phyloP scores from a whole-genome alignment of 2,888 invertebrate species.

The Lydus trimaculatus region DNA sequence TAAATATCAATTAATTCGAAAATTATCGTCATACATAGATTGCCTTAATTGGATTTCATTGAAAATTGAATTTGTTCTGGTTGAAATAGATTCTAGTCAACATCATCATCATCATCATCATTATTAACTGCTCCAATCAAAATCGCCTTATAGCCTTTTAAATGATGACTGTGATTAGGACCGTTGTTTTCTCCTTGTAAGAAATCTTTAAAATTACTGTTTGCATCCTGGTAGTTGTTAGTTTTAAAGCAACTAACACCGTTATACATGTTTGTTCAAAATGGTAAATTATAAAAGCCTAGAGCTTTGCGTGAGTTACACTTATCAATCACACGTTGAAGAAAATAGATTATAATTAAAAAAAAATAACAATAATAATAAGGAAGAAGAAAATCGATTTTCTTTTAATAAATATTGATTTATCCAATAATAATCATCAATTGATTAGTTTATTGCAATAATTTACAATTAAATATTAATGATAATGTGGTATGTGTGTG shows the following conservation, averaged over 20 bases:
- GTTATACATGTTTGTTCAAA: slow-evolving; percentile 3
- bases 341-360: background rate
- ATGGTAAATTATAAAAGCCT: background rate
- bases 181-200: background rate
- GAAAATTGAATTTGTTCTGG: background rate
- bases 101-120: background rate
- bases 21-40: background rate
- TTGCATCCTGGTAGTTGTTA: slow-evolving; percentile 5
- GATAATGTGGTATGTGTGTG: background rate
- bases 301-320: slow-evolving; percentile 5
- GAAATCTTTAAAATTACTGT: background rate
- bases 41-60: background rate
- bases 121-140: background rate
- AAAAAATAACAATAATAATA: background rate
- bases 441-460: background rate
- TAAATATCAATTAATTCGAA: background rate
- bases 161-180: background rate
- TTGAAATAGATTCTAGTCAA: background rate
- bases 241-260: slow-evolving; percentile 5
- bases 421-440: background rate
- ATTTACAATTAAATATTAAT: slow-evolving; percentile 4
- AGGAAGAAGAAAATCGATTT: background rate
- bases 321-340: background rate
- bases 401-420: background rate
- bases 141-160: background rate